phyloP scores from a whole-genome alignment of 1,140 invertebrate species.

The Ptiloglossa arizonensis region DNA sequence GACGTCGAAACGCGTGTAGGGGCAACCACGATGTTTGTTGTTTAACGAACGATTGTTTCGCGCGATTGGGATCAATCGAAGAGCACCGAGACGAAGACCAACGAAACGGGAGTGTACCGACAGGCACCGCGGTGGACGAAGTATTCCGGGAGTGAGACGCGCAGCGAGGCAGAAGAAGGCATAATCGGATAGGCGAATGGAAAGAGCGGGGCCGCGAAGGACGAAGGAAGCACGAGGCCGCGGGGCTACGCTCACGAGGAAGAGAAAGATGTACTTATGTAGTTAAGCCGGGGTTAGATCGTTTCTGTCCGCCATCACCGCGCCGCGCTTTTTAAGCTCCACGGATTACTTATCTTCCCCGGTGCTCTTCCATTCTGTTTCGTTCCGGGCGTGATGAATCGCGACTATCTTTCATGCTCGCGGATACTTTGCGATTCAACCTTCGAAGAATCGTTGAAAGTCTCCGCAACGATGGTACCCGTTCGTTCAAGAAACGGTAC shows the following conservation, averaged over 20 bases:
- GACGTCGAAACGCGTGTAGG: no score
- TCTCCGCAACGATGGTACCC: not conserved
- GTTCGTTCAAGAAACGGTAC: not conserved
- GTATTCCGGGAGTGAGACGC: constrained; percentile 20
- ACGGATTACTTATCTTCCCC: constrained; percentile 45
- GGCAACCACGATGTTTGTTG: not conserved
- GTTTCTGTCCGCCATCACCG: constrained; percentile 65
- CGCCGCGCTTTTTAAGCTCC: constrained; percentile 53
- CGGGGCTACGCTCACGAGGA: constrained; percentile 64
- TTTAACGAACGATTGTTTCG: not conserved
- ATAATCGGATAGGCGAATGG: constrained; percentile 52
- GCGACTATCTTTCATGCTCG: constrained; percentile 16
- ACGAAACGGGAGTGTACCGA: not conserved
- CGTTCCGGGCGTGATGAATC: constrained; percentile 31
- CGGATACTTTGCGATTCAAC: constrained; percentile 12
- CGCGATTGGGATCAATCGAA: not conserved
- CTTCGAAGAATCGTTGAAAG: not conserved
- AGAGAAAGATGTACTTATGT: constrained; percentile 79
- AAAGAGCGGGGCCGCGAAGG: constrained; percentile 33
- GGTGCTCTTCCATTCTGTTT: constrained; percentile 30
- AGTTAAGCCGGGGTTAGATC: constrained; percentile 76
- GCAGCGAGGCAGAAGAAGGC: constrained; percentile 43
- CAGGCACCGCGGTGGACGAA: not conserved
- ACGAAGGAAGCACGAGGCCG: constrained; percentile 52
- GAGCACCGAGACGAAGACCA: not conserved